These are phyloP conservation scores for Chinchilla lanigera DNA, from an alignment of 2,113 vertebrate species.

Conservation along the genomic window DNA sequence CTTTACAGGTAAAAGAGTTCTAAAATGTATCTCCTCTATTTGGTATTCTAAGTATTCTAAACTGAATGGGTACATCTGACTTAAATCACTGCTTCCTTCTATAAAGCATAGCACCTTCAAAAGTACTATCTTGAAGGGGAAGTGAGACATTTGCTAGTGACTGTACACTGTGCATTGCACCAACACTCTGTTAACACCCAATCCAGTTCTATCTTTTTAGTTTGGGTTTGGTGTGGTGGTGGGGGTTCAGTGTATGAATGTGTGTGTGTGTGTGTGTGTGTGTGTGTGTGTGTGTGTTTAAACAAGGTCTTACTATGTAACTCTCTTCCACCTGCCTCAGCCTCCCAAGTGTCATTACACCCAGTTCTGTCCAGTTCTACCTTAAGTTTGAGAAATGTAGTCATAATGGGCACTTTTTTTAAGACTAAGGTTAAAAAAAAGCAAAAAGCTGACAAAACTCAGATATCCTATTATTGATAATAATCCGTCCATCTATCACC, in stretches of 20 bases:
- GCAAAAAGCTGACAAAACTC: background rate
- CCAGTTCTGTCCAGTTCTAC: background rate
- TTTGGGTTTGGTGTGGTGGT: background rate
- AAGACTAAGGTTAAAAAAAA: background rate
- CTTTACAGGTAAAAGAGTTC: constrained; percentile 12
- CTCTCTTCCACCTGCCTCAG: background rate
- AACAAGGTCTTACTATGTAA: background rate
- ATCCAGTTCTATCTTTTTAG: background rate
- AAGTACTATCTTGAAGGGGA: constrained; percentile 22
- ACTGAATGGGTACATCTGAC: background rate
- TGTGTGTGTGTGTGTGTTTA: background rate
- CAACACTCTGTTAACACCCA: background rate
- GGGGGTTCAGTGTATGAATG: too few species aligned
- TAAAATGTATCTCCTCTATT: background rate
- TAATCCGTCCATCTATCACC: background rate
- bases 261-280: background rate
- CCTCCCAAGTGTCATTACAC: background rate
- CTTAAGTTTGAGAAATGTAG: background rate
- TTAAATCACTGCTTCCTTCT: constrained; percentile 56
- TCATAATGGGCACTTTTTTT: constrained; percentile 35
- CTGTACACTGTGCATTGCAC: background rate
- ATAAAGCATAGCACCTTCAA: background rate
- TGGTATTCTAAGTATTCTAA: background rate
- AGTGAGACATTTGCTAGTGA: background rate
- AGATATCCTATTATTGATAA: constrained; percentile 3